Evolutionary conservation across 2,888 invertebrate species (phyloP).

Genomic region (Trypoxylon attenuatum): DNA sequence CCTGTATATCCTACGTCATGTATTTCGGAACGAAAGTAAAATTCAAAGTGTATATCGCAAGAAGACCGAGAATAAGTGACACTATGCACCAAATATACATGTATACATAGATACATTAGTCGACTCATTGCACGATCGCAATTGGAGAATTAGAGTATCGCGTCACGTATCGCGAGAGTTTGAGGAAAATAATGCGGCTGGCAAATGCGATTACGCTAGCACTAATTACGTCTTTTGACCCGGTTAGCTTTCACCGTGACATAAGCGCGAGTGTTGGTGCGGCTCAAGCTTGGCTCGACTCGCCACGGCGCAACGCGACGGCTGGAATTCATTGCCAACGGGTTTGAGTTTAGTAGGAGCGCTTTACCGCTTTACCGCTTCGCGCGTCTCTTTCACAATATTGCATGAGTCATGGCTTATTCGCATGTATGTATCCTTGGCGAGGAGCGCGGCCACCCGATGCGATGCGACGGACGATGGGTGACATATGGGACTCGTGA

Average conservation of each 20-base stretch:
- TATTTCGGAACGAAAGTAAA: constrained; percentile 3
- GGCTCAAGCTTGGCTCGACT: background rate
- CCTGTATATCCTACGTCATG: constrained; percentile 2
- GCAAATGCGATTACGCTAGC: constrained; percentile 14
- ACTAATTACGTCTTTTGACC: constrained; percentile 31
- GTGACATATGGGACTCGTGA: constrained; percentile 19
- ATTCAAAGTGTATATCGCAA: background rate
- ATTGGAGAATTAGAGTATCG: constrained; percentile 2
- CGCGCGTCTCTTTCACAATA: constrained; percentile 23
- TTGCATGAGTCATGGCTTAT: constrained; percentile 16
- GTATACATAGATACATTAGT: background rate
- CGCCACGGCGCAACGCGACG: background rate
- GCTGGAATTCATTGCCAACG: constrained; percentile 35
- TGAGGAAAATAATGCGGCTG: background rate
- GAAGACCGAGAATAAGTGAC: background rate
- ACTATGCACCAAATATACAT: background rate
- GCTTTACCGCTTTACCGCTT: background rate
- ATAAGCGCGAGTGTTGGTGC: constrained; percentile 19
- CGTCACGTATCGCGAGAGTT: constrained; percentile 2
- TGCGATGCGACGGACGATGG: constrained; percentile 25
- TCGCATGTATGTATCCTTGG: constrained; percentile 26
- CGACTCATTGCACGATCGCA: constrained; percentile 5
- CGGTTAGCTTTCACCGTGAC: constrained; percentile 38
- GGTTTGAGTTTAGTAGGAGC: constrained; percentile 11
- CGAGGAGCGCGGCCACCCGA: too few species aligned